These are phyloP conservation scores for Bubo blakistoni DNA, from an alignment of 2,113 vertebrate genomes.

Conservation along the genomic window DNA sequence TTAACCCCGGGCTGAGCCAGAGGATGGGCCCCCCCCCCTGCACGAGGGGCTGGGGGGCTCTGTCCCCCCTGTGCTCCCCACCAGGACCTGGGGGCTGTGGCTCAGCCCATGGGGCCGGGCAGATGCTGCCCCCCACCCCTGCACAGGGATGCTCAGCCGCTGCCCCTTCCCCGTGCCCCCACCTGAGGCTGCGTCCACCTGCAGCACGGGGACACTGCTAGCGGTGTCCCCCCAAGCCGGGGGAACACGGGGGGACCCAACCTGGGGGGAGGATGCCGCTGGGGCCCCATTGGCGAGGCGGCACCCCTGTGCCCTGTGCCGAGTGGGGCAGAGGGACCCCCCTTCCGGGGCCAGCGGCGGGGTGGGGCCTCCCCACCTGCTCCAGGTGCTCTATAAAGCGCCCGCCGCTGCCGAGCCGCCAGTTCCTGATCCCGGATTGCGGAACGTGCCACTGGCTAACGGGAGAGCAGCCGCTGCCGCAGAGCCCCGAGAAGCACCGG, in stretches of 20 bases:
- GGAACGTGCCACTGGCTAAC: not conserved
- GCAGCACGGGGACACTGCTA: fast-evolving
- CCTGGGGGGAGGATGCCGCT: fast-evolving
- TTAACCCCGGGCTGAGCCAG: not conserved
- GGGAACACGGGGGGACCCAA: fast-evolving
- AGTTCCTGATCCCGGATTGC: not conserved
- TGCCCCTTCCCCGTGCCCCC: not conserved
- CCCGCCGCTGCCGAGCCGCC: not conserved
- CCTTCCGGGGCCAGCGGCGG: not conserved
- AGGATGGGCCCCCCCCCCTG: not conserved
- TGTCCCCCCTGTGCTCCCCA: fast-evolving
- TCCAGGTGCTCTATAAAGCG: constrained; percentile 58
- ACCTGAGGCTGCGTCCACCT: fast-evolving
- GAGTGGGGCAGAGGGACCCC: not conserved
- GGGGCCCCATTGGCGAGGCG: fast-evolving
- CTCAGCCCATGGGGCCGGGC: no score
- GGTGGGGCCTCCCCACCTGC: constrained; percentile 43
- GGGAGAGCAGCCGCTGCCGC: not conserved
- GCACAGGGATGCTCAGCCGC: fast-evolving
- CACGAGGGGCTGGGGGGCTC: not conserved
- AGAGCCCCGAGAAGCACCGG: not conserved
- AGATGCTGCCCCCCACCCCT: not conserved
- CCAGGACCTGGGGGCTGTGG: not conserved
- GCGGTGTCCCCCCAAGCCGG: fast-evolving
- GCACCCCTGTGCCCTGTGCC: fast-evolving